Evolutionary conservation across 2,797 vertebrate species (phyloP).

Genomic region (Enteromius argenteus): DNA sequence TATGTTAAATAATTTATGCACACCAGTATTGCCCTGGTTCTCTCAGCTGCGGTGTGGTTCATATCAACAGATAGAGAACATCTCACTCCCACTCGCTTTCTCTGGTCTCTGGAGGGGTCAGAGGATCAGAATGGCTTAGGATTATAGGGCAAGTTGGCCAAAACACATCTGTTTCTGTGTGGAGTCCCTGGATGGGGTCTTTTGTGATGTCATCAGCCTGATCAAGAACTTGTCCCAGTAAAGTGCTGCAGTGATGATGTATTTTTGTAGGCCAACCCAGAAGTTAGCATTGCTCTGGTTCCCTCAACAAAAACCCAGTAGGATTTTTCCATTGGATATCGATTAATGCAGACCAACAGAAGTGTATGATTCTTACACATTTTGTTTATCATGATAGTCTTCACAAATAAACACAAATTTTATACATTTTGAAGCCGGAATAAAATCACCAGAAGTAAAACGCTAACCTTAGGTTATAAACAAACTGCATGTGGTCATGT

Average conservation of each 20-base stretch:
- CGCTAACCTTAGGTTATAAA: background rate
- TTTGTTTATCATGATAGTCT: background rate
- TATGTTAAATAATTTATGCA: slow-evolving; percentile 61
- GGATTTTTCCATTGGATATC: background rate
- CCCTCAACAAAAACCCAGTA: background rate
- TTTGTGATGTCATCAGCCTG: slow-evolving; percentile 37
- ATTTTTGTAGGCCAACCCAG: background rate
- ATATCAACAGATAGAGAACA: slow-evolving; percentile 29
- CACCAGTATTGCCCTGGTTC: slow-evolving; percentile 52
- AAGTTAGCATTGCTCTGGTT: slow-evolving; percentile 10
- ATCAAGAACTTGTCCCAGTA: slow-evolving; percentile 10
- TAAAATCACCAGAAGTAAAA: background rate
- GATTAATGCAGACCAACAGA: background rate
- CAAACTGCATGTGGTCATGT: background rate
- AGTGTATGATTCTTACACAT: background rate
- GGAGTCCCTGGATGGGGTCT: slow-evolving; percentile 27
- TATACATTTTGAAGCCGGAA: background rate
- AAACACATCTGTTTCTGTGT: slow-evolving; percentile 37
- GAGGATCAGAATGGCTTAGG: slow-evolving; percentile 48
- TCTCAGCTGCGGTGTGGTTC: slow-evolving; percentile 33
- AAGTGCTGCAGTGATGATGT: background rate
- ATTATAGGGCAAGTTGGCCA: slow-evolving; percentile 47
- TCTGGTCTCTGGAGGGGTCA: slow-evolving; percentile 33
- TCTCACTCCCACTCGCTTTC: background rate
- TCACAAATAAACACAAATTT: background rate